phyloP scores from a whole-genome alignment of 1,140 invertebrate species.

The Drosophila mayri region DNA sequence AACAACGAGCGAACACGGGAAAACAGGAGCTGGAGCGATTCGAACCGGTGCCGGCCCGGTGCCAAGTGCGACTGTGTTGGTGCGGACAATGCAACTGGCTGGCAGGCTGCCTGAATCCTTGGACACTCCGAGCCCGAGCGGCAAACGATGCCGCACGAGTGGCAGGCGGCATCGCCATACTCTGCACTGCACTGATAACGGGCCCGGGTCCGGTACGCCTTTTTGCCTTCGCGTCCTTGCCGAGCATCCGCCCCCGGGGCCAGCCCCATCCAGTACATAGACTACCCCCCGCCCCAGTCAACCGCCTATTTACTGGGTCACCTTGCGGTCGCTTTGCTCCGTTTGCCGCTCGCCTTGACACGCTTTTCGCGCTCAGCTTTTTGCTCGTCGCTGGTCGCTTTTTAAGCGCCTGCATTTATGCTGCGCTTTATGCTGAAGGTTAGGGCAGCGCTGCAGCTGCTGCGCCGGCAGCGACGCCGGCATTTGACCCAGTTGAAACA shows the following conservation, averaged over 20 bases:
- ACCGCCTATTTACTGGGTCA: constrained; percentile 76
- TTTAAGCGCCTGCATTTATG: constrained; percentile 75
- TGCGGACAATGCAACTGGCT: constrained; percentile 81
- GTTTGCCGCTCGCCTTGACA: constrained; percentile 67
- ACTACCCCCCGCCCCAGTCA: neutral
- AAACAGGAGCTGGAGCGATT: constrained; percentile 42
- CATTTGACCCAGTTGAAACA: constrained; percentile 64
- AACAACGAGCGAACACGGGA: constrained; percentile 2
- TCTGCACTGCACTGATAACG: constrained; percentile 71
- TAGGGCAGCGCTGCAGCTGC: constrained; percentile 48
- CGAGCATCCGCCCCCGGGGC: constrained; percentile 17
- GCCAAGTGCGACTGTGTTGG: constrained; percentile 81
- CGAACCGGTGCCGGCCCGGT: constrained; percentile 83
- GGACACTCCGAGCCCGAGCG: constrained; percentile 42
- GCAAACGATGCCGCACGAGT: constrained; percentile 53
- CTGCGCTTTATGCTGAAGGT: constrained; percentile 79
- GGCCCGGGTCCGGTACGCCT: constrained; percentile 7
- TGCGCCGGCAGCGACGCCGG: constrained; percentile 16
- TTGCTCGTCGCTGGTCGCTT: constrained; percentile 25
- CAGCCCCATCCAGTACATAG: constrained; percentile 6
- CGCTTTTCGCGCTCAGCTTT: constrained; percentile 50
- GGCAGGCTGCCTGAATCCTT: constrained; percentile 37
- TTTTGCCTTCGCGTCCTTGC: constrained; percentile 48
- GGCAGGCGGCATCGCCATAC: constrained; percentile 23
- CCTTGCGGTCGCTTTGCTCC: constrained; percentile 52